Percentiles rank a stretch among this genome's conserved stretches.
phyloP scores from a whole-genome alignment of 2,113 vertebrate species.

The Muntiacus reevesi region DNA sequence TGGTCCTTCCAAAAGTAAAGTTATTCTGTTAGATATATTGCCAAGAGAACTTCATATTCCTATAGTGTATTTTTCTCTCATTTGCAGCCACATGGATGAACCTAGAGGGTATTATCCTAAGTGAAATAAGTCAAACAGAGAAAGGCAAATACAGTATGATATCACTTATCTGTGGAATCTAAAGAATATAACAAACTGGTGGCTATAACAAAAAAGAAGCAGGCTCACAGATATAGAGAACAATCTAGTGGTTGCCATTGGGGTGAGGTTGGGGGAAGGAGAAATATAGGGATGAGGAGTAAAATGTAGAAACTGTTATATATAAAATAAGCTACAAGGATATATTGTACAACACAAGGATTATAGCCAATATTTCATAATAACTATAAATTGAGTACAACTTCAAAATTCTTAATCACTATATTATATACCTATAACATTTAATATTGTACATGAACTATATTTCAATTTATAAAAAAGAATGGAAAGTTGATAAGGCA shows the following conservation, averaged over 20 bases:
- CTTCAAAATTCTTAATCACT: neutral
- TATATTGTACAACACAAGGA: neutral
- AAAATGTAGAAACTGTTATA: neutral
- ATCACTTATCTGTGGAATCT: neutral
- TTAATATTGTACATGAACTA: neutral
- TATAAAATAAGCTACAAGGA: neutral
- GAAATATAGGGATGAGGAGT: neutral
- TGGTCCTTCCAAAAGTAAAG: neutral
- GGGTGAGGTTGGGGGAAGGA: neutral
- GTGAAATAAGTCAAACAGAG: neutral
- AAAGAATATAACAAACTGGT: neutral
- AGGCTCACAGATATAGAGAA: neutral
- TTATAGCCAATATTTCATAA: neutral
- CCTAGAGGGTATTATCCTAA: neutral
- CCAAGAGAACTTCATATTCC: neutral
- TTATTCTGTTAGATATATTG: neutral
- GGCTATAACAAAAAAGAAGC: neutral
- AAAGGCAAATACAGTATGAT: neutral
- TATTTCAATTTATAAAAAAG: neutral
- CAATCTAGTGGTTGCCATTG: neutral
- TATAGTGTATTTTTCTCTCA: neutral
- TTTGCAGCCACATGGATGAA: neutral
- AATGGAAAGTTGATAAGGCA: neutral
- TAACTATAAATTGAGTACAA: neutral
- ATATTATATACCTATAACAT: neutral